Evolutionary conservation across 2,797 vertebrate species (phyloP).

Genomic region (Momotus momota): DNA sequence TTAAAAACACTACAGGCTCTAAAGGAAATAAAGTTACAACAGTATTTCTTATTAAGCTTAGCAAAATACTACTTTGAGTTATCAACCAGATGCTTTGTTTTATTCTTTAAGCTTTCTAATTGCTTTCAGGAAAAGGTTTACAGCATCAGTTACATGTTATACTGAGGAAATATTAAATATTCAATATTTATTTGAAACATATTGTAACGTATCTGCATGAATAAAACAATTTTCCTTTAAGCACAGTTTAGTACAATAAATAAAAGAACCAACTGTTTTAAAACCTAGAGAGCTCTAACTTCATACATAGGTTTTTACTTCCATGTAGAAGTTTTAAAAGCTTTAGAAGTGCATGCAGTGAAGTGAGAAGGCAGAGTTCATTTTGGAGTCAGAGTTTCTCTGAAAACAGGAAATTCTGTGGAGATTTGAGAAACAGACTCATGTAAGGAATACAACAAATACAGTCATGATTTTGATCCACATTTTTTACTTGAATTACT

Average conservation of each 20-base stretch:
- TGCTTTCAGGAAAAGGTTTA: constrained; percentile 4
- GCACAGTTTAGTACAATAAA: not conserved
- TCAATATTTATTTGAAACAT: constrained; percentile 14
- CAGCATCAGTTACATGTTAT: not conserved
- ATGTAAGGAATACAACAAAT: accelerated
- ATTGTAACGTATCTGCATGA: not conserved
- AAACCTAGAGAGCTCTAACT: not conserved
- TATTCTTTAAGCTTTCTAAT: not conserved
- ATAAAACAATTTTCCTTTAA: constrained; percentile 37
- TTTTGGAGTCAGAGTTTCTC: not conserved
- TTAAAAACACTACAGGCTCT: not conserved
- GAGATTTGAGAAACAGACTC: not conserved
- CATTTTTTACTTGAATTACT: not conserved
- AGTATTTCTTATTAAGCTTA: not conserved
- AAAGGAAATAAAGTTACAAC: not conserved
- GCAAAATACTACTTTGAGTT: not conserved
- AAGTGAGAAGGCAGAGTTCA: not conserved
- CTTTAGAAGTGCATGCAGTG: not conserved
- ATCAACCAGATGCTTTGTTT: not conserved
- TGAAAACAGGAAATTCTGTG: not conserved
- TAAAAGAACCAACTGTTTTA: not conserved
- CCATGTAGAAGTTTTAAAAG: not conserved
- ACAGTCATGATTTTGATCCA: not conserved
- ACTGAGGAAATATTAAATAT: constrained; percentile 2
- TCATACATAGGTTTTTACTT: not conserved